Evolutionary conservation across 1,140 invertebrate species (phyloP).

Genomic region (Nasonia giraulti): DNA sequence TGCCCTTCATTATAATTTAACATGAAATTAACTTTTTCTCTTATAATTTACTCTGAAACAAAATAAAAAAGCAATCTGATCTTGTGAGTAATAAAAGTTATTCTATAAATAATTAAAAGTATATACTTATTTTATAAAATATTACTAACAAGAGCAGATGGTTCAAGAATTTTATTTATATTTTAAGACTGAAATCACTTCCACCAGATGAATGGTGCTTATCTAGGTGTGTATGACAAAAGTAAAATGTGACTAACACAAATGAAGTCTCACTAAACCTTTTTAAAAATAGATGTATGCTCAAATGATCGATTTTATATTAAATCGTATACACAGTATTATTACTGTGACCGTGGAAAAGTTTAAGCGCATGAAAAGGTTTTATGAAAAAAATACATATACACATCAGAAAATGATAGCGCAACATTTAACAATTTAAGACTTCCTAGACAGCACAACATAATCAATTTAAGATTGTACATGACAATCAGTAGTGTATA

Average conservation of each 20-base stretch:
- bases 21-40: too few species aligned
- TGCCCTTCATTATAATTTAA: too few species aligned
- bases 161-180: neutral
- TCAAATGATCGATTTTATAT: constrained; percentile 14
- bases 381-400: neutral
- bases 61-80: too few species aligned
- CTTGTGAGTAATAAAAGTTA: neutral
- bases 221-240: neutral
- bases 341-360: neutral
- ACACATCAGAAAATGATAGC: neutral
- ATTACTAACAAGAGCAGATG: neutral
- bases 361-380: neutral
- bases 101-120: too few species aligned
- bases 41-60: too few species aligned
- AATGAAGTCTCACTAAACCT: neutral
- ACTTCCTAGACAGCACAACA: constrained; percentile 22
- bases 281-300: neutral
- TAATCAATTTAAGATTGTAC: constrained; percentile 46
- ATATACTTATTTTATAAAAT: neutral
- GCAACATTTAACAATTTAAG: neutral
- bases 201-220: neutral
- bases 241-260: neutral
- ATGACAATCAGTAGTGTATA: constrained; percentile 56
- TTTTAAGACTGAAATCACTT: constrained; percentile 8
- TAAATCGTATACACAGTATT: neutral